These are phyloP conservation scores for Ondatra zibethicus DNA, from an alignment of 2,113 vertebrate species.

Conservation along the genomic window DNA sequence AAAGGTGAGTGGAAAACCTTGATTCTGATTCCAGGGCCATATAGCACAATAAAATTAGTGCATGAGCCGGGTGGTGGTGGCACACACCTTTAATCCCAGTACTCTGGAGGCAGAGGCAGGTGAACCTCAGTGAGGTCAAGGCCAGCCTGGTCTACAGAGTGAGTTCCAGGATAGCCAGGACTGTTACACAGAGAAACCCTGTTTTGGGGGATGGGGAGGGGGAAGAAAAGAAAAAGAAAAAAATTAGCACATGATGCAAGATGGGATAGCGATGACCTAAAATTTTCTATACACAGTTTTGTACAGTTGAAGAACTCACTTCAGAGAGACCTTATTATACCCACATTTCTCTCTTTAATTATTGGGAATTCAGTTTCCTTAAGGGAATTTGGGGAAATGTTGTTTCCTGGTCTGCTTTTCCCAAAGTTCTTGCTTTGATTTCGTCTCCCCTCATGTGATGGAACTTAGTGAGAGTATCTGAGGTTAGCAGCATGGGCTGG, in stretches of 20 bases:
- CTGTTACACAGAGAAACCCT: no score
- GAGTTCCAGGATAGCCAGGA: no score
- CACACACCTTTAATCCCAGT: no score
- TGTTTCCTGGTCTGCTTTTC: constrained; percentile 42
- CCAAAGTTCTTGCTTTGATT: background rate
- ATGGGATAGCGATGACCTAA: background rate
- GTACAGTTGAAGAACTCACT: background rate
- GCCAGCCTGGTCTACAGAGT: no score
- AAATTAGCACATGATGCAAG: background rate
- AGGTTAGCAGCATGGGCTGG: background rate
- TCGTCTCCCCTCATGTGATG: background rate
- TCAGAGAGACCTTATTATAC: background rate
- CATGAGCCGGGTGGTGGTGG: background rate
- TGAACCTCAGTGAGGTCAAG: no score
- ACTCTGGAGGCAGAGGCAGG: no score
- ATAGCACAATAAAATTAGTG: background rate
- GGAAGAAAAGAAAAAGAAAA: no score
- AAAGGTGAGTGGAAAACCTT: background rate
- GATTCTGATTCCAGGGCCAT: background rate
- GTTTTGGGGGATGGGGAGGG: no score
- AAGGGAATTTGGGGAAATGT: background rate
- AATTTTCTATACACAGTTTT: background rate
- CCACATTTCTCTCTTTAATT: background rate
- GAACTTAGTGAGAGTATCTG: constrained; percentile 1
- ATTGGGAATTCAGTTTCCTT: background rate